phyloP scores from a whole-genome alignment of 2,797 vertebrate genomes.

The Mormyrus hasselquistii region DNA sequence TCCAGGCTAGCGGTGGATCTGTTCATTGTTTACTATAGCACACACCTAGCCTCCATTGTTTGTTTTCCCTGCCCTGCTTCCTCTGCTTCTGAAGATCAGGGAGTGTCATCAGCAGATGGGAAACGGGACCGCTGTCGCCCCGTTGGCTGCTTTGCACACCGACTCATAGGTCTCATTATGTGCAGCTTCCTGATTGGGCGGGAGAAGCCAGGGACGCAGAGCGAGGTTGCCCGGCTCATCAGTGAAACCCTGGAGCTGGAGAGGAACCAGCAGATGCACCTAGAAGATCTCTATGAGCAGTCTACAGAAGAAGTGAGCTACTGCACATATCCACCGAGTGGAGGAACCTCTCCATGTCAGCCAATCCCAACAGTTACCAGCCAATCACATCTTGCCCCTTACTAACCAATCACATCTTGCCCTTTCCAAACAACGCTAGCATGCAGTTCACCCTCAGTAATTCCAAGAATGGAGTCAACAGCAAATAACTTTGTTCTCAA shows the following conservation, averaged over 20 bases:
- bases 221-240: conserved; percentile 86
- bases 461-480: conserved; percentile 35
- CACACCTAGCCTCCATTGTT: conserved; percentile 16
- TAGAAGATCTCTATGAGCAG: conserved; percentile 76
- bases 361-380: background rate
- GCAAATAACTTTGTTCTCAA: conserved; percentile 40
- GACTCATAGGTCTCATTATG: conserved; percentile 1
- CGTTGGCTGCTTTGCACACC: background rate
- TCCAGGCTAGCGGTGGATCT: conserved; percentile 3
- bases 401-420: background rate
- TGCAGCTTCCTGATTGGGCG: conserved; percentile 84
- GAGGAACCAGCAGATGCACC: conserved; percentile 66
- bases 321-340: background rate
- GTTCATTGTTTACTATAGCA: conserved; percentile 38
- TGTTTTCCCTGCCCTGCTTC: conserved; percentile 11
- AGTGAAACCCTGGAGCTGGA: conserved; percentile 89
- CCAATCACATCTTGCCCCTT: no score
- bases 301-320: conserved; percentile 70
- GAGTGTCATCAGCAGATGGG: background rate
- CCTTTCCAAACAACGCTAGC: background rate
- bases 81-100: background rate
- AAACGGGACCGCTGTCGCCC: background rate
- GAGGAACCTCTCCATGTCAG: background rate
- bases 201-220: conserved; percentile 83
- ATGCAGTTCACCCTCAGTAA: conserved; percentile 11